Conservation (phyloP, 2,888 invertebrate species). For the Chironomus riparius region DNA sequence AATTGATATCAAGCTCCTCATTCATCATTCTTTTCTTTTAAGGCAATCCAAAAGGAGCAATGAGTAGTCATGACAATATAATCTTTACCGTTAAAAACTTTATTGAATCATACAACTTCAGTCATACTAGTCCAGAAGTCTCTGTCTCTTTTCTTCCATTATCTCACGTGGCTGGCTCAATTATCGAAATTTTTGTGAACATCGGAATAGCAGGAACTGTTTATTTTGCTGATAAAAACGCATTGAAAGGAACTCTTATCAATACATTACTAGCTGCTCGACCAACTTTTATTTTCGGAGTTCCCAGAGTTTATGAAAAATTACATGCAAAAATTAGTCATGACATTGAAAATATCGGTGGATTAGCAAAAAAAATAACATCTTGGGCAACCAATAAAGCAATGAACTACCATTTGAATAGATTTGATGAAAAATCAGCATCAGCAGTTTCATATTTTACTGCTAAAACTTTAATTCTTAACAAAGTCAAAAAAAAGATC, state of each 20-base stretch:
- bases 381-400: conserved; percentile 64
- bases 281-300: conserved; percentile 79
- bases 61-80: conserved; percentile 86
- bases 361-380: conserved; percentile 61
- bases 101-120: conserved; percentile 35
- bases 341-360: conserved; percentile 59
- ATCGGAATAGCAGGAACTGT: conserved; percentile 56
- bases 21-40: no score
- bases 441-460: background rate
- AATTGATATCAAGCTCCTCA: no score
- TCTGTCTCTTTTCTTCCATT: conserved; percentile 76
- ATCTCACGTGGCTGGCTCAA: conserved; percentile 85
- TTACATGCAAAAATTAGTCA: conserved; percentile 78
- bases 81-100: conserved; percentile 52
- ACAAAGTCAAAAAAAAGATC: background rate
- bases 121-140: conserved; percentile 46
- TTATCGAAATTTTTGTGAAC: conserved; percentile 66
- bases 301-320: conserved; percentile 90
- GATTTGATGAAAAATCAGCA: background rate
- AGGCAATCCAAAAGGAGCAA: conserved; percentile 83
- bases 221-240: conserved; percentile 83
- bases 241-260: conserved; percentile 71
- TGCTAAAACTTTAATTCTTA: background rate
- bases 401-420: conserved; percentile 46
- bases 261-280: conserved; percentile 65